A percentile compares a stretch with the other conserved stretches of the same genome.
Evolutionary conservation across 2,888 invertebrate species (phyloP).

Genomic region (Perizoma flavofasciatum): DNA sequence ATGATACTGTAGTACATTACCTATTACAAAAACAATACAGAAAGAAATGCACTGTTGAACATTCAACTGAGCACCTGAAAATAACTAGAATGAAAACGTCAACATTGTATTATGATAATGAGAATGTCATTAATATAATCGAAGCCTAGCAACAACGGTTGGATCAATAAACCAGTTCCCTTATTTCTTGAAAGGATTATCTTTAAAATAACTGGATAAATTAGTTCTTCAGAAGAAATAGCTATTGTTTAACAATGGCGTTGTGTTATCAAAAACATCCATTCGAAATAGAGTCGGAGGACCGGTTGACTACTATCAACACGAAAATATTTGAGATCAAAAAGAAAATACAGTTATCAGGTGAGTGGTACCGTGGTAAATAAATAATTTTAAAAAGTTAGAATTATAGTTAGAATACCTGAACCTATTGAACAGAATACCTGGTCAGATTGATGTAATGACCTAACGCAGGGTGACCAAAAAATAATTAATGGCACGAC

Average conservation of each 20-base stretch:
- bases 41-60: no score
- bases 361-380: constrained; percentile 66
- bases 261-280: constrained; percentile 79
- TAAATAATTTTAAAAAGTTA: no score
- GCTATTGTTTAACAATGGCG: constrained; percentile 48
- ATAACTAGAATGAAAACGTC: no score
- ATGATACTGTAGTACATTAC: constrained; percentile 3
- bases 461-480: no score
- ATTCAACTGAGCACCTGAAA: no score
- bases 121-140: no score
- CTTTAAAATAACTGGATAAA: constrained; percentile 2
- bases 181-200: constrained; percentile 4
- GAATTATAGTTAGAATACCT: no score
- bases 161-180: constrained; percentile 20
- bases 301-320: constrained; percentile 85
- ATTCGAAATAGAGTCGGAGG: constrained; percentile 78
- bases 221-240: constrained; percentile 10
- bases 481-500: no score
- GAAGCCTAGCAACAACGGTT: constrained; percentile 28
- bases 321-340: constrained; percentile 93
- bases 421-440: no score
- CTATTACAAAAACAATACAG: not conserved
- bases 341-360: constrained; percentile 93
- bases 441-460: no score
- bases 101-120: no score